Base-by-base conservation (phyloP, 2,888 invertebrate species). In the Argyra leucocephala region DNA sequence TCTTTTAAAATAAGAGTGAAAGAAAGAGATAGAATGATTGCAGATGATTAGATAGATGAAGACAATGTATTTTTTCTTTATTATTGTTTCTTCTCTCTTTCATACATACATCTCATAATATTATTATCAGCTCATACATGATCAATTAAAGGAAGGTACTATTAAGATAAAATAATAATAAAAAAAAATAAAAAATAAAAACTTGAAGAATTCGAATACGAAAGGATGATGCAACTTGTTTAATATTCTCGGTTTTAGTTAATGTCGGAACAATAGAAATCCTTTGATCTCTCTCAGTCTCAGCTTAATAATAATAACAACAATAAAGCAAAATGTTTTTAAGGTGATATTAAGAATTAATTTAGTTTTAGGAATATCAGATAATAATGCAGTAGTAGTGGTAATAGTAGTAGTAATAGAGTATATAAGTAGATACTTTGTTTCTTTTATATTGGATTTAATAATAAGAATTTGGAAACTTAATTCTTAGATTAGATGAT, bases 211-310 rank as follows among this genome's bases (percentile, higher is more conserved):
- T 7, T 7, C 10, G 10, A 7, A 48, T 48, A 5, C 18, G 48
- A 48, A 48, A 48, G 48, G 15, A 48, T 48, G 48, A n/a, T 48
- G 48, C 48, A 48, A 48, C 48, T 48, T 48, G 48, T 48, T 48
- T 48, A 48, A 48, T 48, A 48, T 48, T 12, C 12, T 48, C 48
- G 48, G 3, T 48, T 48, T 18, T 48, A 48, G 48, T 48, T n/a
- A 37, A 48, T 48, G 15, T 48, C n/a, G 5, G 6, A 48, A 5
- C 48, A 18, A 18, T 48, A 48, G 5, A 15, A 18, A 48, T n/a
- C 15, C 48, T 48, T 48, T 48, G 48, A 48, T 48, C 48, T 48
- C 15, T 3, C n/a, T n/a, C n/a, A n/a, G n/a, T n/a, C n/a, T 12
- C 1, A 18, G 18, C 18, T 9, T 37, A 3, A 37, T 48, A 48